A percentile compares a stretch with the other conserved stretches of the same genome.
Conservation (phyloP, 92 coral and sea anemone genomes). For the Epizoanthus illoricatus region DNA sequence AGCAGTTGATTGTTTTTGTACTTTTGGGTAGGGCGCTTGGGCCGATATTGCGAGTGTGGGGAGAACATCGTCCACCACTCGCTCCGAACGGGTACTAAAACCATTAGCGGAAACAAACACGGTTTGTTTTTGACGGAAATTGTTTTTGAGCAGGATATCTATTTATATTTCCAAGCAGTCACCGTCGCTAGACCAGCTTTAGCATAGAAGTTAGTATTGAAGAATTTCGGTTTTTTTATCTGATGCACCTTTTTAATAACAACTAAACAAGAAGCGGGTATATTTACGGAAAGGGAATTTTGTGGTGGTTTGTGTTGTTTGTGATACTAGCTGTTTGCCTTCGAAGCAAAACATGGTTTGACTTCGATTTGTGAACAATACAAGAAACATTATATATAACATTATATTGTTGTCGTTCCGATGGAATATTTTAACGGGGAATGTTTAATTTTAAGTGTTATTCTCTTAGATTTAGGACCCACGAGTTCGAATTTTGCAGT, state of each 20-base stretch:
- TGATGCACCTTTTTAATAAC: background rate
- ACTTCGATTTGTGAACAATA: no score
- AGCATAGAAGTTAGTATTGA: background rate
- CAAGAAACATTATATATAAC: no score
- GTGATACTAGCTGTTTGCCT: background rate
- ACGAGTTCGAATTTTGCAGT: no score
- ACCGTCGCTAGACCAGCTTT: background rate
- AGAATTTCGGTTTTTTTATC: background rate
- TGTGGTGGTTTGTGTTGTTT: conserved; percentile 15
- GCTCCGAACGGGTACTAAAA: background rate
- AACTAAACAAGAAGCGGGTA: conserved; percentile 11
- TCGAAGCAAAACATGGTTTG: no score
- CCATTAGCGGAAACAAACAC: background rate
- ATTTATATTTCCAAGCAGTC: background rate
- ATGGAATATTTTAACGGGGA: no score
- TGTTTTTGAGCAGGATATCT: conserved; percentile 24
- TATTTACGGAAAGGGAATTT: conserved; percentile 37
- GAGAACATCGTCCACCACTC: background rate
- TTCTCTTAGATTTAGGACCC: no score
- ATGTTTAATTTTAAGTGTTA: no score
- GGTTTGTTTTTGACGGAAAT: conserved; percentile 22
- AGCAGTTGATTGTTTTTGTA: conserved; percentile 2
- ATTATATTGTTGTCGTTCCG: no score
- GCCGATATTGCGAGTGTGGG: background rate
- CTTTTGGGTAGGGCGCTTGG: background rate